Conservation (phyloP, 2,888 invertebrate species). For the Sussaba pulchella region DNA sequence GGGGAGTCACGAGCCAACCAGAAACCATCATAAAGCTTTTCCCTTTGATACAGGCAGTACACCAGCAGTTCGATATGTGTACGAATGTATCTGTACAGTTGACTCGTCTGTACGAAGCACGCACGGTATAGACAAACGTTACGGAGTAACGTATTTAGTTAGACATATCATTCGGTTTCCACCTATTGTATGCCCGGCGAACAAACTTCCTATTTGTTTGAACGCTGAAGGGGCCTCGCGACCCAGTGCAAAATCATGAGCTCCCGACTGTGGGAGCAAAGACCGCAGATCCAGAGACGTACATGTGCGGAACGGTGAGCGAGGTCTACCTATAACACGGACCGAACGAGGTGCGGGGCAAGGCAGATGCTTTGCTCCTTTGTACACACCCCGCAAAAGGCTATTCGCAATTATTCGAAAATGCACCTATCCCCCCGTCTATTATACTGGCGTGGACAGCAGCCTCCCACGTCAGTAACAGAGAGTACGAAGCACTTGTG, state of each 20-base stretch:
- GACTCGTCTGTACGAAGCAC: conserved; percentile 27
- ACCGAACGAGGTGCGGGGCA: not conserved
- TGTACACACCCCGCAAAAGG: conserved; percentile 59
- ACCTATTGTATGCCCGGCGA: conserved; percentile 80
- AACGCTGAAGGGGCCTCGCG: conserved; percentile 76
- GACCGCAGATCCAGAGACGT: conserved; percentile 59
- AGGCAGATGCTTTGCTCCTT: conserved; percentile 34
- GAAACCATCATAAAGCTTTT: conserved; percentile 83
- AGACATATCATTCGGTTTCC: conserved; percentile 83
- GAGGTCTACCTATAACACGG: too few species aligned
- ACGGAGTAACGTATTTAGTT: conserved; percentile 82
- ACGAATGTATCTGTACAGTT: conserved; percentile 8
- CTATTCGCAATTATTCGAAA: conserved; percentile 74
- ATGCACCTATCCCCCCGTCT: conserved; percentile 58
- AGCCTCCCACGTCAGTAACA: conserved; percentile 39
- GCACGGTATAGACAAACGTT: conserved; percentile 32
- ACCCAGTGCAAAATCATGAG: conserved; percentile 51
- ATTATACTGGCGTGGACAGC: conserved; percentile 23
- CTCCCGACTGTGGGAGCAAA: conserved; percentile 54
- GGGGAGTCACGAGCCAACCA: conserved; percentile 80
- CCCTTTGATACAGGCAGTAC: conserved; percentile 79
- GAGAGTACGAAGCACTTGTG: conserved; percentile 27
- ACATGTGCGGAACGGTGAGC: not conserved
- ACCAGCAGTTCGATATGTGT: conserved; percentile 52
- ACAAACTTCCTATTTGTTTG: conserved; percentile 84